Conservation (phyloP, 2,888 invertebrate species). For the Venustoraphidia nigricollis region DNA sequence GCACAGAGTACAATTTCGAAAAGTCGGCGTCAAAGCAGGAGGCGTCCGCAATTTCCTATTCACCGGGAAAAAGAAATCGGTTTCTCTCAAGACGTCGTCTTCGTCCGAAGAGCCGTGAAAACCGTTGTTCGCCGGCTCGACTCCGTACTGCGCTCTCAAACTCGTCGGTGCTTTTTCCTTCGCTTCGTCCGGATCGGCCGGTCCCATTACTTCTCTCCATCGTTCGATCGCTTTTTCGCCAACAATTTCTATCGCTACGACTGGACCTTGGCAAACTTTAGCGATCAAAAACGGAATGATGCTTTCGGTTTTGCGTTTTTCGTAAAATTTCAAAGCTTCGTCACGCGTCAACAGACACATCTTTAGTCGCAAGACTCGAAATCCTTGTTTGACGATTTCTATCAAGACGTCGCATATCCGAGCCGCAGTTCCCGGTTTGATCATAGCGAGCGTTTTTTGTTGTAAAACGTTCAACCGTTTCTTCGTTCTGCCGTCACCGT, state of each 20-base stretch:
- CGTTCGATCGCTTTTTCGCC: conserved; percentile 48
- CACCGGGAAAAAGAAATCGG: conserved; percentile 45
- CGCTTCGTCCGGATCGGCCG: conserved; percentile 43
- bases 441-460: conserved; percentile 58
- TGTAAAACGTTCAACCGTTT: conserved; percentile 43
- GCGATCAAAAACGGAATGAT: conserved; percentile 49
- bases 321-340: conserved; percentile 48
- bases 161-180: conserved; percentile 34
- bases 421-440: conserved; percentile 57
- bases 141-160: conserved; percentile 50
- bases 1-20: conserved; percentile 59
- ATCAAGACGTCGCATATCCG: conserved; percentile 61
- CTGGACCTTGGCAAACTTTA: conserved; percentile 48
- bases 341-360: conserved; percentile 52
- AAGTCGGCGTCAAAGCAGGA: conserved; percentile 15
- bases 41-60: conserved; percentile 15
- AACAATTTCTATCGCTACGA: conserved; percentile 57
- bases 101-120: conserved; percentile 46
- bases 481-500: conserved; percentile 52
- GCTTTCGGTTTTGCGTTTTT: conserved; percentile 36
- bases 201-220: conserved; percentile 44
- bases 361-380: conserved; percentile 50
- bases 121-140: conserved; percentile 49
- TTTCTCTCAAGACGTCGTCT: conserved; percentile 35
- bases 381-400: conserved; percentile 41